Evolutionary conservation across 2,888 invertebrate species (phyloP), one percentile per base, ranked within the genome.

Genomic region (Pollenia labialis): DNA sequence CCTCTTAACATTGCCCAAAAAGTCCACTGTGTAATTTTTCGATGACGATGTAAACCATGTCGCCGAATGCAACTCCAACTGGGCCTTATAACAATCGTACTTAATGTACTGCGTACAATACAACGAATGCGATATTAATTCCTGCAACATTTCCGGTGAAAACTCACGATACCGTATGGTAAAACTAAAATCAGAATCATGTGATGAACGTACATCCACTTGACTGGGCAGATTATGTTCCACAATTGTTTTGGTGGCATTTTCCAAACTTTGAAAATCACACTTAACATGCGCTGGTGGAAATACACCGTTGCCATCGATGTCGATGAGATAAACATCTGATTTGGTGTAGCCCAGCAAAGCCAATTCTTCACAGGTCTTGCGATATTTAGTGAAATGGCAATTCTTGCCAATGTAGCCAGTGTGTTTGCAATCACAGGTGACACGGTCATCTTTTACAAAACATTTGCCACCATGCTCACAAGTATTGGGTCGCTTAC

Each of bases 351-450:
- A 97, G 0, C 98, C 98, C 16, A 98, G 94, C 9, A 98, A 94
- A 0, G 98, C 98, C 81, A 98, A 92, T 91, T 98, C 98, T 93
- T 98, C 98, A 92, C 98, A 99, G 0, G 98, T 98, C 91, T 97
- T 97, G 88, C 97, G 95, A 91, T 97, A 97, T 83, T 97, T 96
- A 1, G 98, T 98, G 90, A 99, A 99, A 92, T 98, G 98, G 90
- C 99, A 99, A 91, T 98, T 98, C 91, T 97, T 97, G 11, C 99
- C 99, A 64, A 97, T 97, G 91, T 98, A 99, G 0, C 98, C 98
- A 6, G 98, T 98, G 88, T 96, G 96, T 60, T 96, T 96, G 93
- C 98, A 99, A 91, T 98, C 97, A 92, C 99, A 99, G 46, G 96
- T 96, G 60, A 98, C 96, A 76, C 96, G 95, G 90, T 98, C 97